Evolutionary conservation across 2,888 invertebrate species (phyloP), one percentile per base, ranked within the genome.

Genomic region (Desoria tigrina): DNA sequence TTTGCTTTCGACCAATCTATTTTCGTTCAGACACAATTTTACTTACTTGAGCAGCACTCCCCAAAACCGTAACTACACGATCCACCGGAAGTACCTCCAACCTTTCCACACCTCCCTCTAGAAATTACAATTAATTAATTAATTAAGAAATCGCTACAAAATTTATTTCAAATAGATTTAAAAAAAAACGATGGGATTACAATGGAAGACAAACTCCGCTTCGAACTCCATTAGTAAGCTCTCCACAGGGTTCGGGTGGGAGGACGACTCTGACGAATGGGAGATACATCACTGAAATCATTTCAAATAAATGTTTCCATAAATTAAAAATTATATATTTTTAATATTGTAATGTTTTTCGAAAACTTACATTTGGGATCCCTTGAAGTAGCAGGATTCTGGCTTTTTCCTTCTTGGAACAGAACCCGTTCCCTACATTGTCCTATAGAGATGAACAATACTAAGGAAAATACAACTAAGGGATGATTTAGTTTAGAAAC

Each of bases 21-120:
- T 32, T 32, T 11, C 32, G 6, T 32, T 32, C 32, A 11, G 6
- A 32, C 11, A 32, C 32, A 11, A 32, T 32, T 32, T 32, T 32
- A 32, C 32, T 32, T 7, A 32, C 32, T 32, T 32, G 32, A 50
- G 50, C 72, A 73, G 49, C 72, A 73, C 16, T 64, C 65, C 11
- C 70, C 72, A 61, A 66, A 68, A 1, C 68, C 65, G 18, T 64
- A 57, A 16, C 66, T 61, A 55, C 72, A 73, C 0, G 32, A 56
- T 37, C 69, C 70, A 28, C 32, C 32, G 1, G 57, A 23, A 32
- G 32, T 11, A 18, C n/a, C 58, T 3, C 72, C 72, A 16, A 57
- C n/a, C 23, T 56, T 63, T 16, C 42, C 27, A 21, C 68, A 65
- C 32, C 65, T 60, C 2, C 63, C 65, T 14, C 67, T 66, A 50